Evolutionary conservation across 2,113 vertebrate species (phyloP).

Genomic region (Ceratotherium simum): DNA sequence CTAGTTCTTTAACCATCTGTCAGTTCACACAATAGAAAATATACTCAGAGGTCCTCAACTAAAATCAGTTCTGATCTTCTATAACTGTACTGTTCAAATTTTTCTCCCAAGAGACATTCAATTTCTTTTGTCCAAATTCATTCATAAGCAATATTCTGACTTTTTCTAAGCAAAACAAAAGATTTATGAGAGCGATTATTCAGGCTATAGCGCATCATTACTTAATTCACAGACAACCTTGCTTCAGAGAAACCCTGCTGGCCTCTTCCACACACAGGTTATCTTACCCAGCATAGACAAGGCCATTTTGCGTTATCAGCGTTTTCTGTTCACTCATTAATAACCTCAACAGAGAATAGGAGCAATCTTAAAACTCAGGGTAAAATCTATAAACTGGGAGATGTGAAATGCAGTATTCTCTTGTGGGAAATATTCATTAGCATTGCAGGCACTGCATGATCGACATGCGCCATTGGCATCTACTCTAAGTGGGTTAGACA

Average conservation of each 20-base stretch:
- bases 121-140: slow-evolving; percentile 58
- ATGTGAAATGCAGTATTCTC: neutral
- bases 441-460: neutral
- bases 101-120: slow-evolving; percentile 55
- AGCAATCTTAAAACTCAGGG: slow-evolving; percentile 52
- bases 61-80: slow-evolving; percentile 37
- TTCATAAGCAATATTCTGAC: neutral
- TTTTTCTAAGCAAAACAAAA: slow-evolving; percentile 61
- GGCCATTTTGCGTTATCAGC: slow-evolving; percentile 53
- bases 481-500: neutral
- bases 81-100: neutral
- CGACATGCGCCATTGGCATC: too few species aligned
- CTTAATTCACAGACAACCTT: slow-evolving; percentile 36
- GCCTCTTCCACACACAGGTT: neutral
- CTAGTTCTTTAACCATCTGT: neutral
- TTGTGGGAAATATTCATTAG: neutral
- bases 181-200: neutral
- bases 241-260: slow-evolving; percentile 33
- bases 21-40: slow-evolving; percentile 6
- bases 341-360: slow-evolving; percentile 66
- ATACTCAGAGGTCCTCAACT: neutral
- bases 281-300: neutral
- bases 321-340: slow-evolving; percentile 68
- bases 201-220: neutral
- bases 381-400: slow-evolving; percentile 10